These are phyloP conservation scores for Holacanthella duospinosa DNA, from an alignment of 2,888 invertebrate genomes.

Conservation along the genomic window DNA sequence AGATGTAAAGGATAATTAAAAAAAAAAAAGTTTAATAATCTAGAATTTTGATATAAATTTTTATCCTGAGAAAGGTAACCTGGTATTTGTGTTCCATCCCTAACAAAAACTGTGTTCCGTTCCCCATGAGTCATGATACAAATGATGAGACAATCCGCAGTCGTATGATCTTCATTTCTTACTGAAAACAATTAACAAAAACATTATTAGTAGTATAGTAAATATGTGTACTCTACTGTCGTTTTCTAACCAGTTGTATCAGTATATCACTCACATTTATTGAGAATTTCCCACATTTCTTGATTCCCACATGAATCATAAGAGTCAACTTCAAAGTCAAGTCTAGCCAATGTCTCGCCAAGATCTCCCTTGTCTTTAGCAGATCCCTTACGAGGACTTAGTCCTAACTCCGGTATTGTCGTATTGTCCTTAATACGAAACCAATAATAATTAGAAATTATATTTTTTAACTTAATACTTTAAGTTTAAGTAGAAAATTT, in stretches of 20 bases:
- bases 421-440: slow-evolving; percentile 23
- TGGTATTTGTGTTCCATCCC: slow-evolving; percentile 30
- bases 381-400: slow-evolving; percentile 26
- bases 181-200: slow-evolving; percentile 17
- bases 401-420: slow-evolving; percentile 16
- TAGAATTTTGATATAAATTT: not conserved
- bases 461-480: not conserved
- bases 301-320: slow-evolving; percentile 21
- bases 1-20: too few species aligned
- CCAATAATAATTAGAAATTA: not conserved
- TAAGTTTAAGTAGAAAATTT: too few species aligned
- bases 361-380: slow-evolving; percentile 30
- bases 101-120: slow-evolving; percentile 28
- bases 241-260: not conserved
- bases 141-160: slow-evolving; percentile 28
- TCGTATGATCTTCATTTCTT: slow-evolving; percentile 24
- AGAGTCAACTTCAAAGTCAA: slow-evolving; percentile 26
- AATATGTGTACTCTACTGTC: not conserved
- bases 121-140: slow-evolving; percentile 35
- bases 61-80: not conserved
- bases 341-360: slow-evolving; percentile 15
- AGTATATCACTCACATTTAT: slow-evolving; percentile 23
- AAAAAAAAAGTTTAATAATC: not conserved
- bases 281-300: slow-evolving; percentile 19
- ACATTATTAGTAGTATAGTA: not conserved